Percentiles rank a stretch among this genome's conserved stretches.
phyloP scores from a whole-genome alignment of 2,888 invertebrate genomes.

The Sphaeridia pumilis region DNA sequence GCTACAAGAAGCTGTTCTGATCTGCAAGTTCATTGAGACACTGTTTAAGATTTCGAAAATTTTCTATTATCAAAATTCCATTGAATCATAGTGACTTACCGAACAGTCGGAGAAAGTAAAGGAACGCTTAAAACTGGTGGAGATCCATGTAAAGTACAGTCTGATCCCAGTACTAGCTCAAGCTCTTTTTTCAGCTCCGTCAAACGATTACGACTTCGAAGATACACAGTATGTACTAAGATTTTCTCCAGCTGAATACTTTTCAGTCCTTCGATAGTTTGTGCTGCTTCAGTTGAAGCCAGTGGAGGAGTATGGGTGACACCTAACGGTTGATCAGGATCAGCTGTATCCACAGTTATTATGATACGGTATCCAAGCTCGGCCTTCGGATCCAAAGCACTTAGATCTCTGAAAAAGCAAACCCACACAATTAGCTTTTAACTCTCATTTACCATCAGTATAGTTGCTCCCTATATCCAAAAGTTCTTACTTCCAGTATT shows the following conservation, averaged over 20 bases:
- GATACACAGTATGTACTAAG: constrained; percentile 88
- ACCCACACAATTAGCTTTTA: constrained; percentile 6
- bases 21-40: constrained; percentile 39
- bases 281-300: constrained; percentile 40
- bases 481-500: constrained; percentile 74
- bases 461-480: background rate
- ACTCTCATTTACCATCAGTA: background rate
- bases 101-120: constrained; percentile 66
- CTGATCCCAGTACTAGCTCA: constrained; percentile 40
- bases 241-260: constrained; percentile 63
- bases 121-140: constrained; percentile 87
- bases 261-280: constrained; percentile 41
- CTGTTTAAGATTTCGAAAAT: background rate
- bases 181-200: constrained; percentile 68
- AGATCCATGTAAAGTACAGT: constrained; percentile 76
- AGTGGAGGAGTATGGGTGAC: constrained; percentile 44
- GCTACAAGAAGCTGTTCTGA: constrained; percentile 86
- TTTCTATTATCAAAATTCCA: background rate
- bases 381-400: constrained; percentile 55
- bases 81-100: constrained; percentile 2
- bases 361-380: constrained; percentile 79
- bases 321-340: constrained; percentile 59
- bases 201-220: constrained; percentile 72
- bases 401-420: constrained; percentile 44
- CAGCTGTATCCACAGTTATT: constrained; percentile 73